phyloP scores from a whole-genome alignment of 2,113 vertebrate species.

The Hippocampus barbouri region DNA sequence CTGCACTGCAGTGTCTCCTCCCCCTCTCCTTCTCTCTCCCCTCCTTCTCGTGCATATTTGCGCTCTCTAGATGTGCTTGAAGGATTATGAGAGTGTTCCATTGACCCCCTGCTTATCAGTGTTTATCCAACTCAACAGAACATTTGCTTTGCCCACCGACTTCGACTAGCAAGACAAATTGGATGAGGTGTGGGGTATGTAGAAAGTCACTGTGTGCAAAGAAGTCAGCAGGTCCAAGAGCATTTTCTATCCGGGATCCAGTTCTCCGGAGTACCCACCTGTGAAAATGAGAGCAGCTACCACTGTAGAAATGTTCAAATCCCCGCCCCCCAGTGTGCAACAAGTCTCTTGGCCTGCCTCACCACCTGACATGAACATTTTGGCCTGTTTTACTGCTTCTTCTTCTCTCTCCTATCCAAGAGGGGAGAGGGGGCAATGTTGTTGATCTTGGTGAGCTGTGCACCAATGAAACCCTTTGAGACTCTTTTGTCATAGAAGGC shows the following conservation, averaged over 20 bases:
- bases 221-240: not conserved
- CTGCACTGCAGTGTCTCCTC: slow-evolving; percentile 49
- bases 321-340: no score
- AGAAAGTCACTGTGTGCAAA: not conserved
- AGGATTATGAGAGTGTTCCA: slow-evolving; percentile 41
- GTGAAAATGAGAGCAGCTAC: not conserved
- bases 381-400: not conserved
- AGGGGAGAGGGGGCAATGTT: no score
- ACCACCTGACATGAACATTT: not conserved
- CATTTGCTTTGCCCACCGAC: slow-evolving; percentile 15
- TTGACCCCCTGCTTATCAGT: slow-evolving; percentile 20
- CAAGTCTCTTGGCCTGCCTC: no score
- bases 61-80: slow-evolving; percentile 55
- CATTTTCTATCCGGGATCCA: not conserved
- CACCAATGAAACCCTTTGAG: not conserved
- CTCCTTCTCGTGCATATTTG: slow-evolving; percentile 38
- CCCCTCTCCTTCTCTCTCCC: slow-evolving; percentile 27
- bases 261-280: not conserved
- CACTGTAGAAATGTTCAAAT: not conserved
- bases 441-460: not conserved
- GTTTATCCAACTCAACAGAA: slow-evolving; percentile 30
- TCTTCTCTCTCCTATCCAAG: no score
- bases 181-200: not conserved
- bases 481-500: not conserved
- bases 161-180: not conserved